Conservation (phyloP, 2,113 vertebrate species). For the Semnornis frantzii region DNA sequence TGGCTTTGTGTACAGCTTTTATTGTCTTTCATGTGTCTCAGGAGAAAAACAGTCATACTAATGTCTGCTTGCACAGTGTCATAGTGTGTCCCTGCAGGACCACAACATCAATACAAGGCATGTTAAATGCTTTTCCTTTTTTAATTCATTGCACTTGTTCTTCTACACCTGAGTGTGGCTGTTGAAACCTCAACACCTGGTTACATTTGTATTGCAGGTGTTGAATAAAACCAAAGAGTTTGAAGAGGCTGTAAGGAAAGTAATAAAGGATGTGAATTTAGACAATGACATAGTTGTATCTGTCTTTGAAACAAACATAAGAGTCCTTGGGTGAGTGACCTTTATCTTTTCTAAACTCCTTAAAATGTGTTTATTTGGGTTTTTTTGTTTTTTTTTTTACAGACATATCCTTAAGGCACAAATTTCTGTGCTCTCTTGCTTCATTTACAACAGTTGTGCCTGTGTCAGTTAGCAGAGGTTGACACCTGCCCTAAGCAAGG, state of each 20-base stretch:
- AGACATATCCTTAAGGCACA: neutral
- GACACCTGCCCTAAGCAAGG: neutral
- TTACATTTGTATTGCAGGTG: conserved; percentile 80
- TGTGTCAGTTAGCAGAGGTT: neutral
- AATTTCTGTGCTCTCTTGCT: neutral
- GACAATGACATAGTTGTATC: conserved; percentile 98
- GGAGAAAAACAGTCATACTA: neutral
- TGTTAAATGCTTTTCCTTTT: neutral
- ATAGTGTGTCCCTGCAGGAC: neutral
- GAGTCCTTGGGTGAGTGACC: conserved; percentile 93
- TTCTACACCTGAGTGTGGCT: neutral
- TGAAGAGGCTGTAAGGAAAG: conserved; percentile 93
- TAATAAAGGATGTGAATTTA: conserved; percentile 93
- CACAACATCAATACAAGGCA: neutral
- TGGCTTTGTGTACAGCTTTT: neutral
- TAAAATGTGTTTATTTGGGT: neutral
- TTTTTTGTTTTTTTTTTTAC: neutral
- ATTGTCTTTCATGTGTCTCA: neutral
- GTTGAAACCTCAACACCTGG: neutral
- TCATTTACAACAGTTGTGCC: neutral
- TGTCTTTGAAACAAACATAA: conserved; percentile 99
- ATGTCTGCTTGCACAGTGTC: neutral
- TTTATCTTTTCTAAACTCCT: neutral
- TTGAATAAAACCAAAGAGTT: conserved; percentile 98
- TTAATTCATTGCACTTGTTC: neutral